phyloP scores from a whole-genome alignment of 2,113 vertebrate species.

The Erpornis zantholeuca region DNA sequence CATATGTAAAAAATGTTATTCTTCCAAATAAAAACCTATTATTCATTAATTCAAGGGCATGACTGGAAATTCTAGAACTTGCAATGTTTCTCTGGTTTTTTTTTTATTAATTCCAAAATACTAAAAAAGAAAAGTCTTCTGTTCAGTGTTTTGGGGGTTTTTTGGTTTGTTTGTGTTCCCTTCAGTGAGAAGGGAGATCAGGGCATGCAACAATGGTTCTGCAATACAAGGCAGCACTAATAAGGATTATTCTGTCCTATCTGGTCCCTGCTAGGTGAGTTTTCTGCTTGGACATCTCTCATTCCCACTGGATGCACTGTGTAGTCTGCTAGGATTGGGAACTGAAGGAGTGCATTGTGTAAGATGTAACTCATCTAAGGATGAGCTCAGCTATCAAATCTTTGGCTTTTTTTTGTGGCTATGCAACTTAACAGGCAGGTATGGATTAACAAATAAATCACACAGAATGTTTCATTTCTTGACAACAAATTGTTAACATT shows the following conservation, averaged over 20 bases:
- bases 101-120: background rate
- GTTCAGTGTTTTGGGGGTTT: accelerated
- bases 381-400: background rate
- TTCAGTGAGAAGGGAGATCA: accelerated
- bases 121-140: background rate
- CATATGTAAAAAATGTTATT: background rate
- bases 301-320: background rate
- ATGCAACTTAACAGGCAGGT: background rate
- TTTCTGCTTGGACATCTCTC: background rate
- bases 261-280: background rate
- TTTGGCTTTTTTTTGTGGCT: background rate
- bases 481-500: background rate
- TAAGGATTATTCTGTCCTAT: background rate
- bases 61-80: background rate
- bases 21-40: background rate
- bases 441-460: background rate
- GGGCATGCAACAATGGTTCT: background rate
- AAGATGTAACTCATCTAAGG: background rate
- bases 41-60: background rate
- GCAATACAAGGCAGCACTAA: background rate
- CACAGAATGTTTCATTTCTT: background rate
- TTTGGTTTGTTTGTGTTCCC: background rate
- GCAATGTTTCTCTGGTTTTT: background rate
- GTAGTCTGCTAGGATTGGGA: background rate
- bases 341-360: background rate